Evolutionary conservation across 2,113 vertebrate species (phyloP), one percentile per base, ranked within the genome.

Genomic region (Pholis gunnellus): DNA sequence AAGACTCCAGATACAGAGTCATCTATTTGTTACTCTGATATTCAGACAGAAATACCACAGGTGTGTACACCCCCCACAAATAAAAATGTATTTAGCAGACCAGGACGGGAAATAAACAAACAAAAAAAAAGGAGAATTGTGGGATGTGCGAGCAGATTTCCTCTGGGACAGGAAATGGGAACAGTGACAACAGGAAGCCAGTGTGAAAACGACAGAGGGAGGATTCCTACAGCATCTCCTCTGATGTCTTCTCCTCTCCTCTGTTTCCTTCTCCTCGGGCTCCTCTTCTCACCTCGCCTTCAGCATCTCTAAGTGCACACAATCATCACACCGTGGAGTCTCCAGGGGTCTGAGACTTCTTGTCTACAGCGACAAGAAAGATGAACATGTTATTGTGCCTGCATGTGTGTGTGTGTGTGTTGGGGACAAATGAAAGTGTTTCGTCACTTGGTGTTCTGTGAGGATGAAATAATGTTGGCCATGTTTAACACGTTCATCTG

Each of bases 101-200:
- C 25, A 48, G 59, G 36, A 27, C 18, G 29, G 15, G 46, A 87
- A 68, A 87, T 65, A 81, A 81, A 84, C 11, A 82, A 78, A 68
- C 29, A 11, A 80, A 82, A 3, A 56, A 56, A 56, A 65, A 50
- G 29, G 40, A 52, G 65, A 78, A 87, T 77, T 79, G 68, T 71
- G 75, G 64, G 67, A 81, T 73, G 71, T 82, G 72, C 9, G 17
- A 67, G 71, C 34, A 64, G 68, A 59, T 60, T 81, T 88, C 89
- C 87, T 90, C 67, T 77, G 90, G 68, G 82, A 86, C 80, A 84
- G 93, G 89, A 94, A 92, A 79, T 61, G 36, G 79, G 82, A 87
- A 81, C 72, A 31, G 81, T 87, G 88, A 92, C 89, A 93, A 91
- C 91, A 83, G 88, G 91, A 73, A 91, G 82, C 83, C 50, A 34